Evolutionary conservation across 2,113 vertebrate species (phyloP).

Genomic region (Erythrocercus mccallii): DNA sequence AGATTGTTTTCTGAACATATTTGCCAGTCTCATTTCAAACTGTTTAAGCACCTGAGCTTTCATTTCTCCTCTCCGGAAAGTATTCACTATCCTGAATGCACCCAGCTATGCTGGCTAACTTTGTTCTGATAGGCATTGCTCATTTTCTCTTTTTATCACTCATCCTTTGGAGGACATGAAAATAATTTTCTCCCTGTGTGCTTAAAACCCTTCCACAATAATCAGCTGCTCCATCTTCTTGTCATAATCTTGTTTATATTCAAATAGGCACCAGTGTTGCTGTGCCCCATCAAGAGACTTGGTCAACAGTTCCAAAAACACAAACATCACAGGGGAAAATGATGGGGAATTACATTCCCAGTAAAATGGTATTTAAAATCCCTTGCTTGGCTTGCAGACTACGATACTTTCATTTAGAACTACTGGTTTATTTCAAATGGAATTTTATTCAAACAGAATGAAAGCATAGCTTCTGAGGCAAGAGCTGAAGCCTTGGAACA

Average conservation of each 20-base stretch:
- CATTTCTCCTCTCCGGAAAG: neutral
- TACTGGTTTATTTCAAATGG: neutral
- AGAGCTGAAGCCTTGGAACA: neutral
- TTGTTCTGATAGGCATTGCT: neutral
- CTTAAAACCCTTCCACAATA: neutral
- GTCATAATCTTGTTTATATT: constrained; percentile 2
- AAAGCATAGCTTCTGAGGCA: neutral
- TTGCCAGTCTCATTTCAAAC: constrained; percentile 36
- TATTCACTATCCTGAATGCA: neutral
- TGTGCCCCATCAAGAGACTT: neutral
- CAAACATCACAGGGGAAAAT: neutral
- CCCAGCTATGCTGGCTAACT: neutral
- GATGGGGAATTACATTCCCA: neutral
- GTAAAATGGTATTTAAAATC: neutral
- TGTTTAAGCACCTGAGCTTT: constrained; percentile 43
- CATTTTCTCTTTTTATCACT: neutral
- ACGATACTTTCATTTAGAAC: neutral
- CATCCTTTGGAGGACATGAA: neutral
- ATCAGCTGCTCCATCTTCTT: neutral
- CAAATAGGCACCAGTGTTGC: neutral
- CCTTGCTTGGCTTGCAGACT: neutral
- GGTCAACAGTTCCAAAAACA: neutral
- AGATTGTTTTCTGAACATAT: neutral
- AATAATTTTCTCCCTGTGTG: neutral
- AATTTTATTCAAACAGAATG: neutral